These are phyloP conservation scores for Cheumatopsyche charites DNA, from an alignment of 1,140 invertebrate genomes.

Conservation along the genomic window DNA sequence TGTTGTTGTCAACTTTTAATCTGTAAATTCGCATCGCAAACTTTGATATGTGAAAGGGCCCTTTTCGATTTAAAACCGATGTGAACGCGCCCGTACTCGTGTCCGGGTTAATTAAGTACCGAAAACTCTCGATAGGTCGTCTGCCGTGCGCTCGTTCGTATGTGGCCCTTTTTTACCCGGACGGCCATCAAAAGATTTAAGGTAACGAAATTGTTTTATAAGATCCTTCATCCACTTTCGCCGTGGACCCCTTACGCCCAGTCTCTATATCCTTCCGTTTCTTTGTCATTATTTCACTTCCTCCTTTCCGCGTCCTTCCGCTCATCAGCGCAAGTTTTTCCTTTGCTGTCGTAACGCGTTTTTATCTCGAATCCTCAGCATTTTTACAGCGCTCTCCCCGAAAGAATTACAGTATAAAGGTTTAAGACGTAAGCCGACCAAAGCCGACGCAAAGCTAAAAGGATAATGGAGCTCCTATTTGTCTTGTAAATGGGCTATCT, in stretches of 20 bases:
- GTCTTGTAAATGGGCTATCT: slow-evolving; percentile 39
- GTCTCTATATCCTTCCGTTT: slow-evolving; percentile 37
- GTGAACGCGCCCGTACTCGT: slow-evolving; percentile 2
- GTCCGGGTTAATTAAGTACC: neutral
- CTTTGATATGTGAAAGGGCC: slow-evolving; percentile 21
- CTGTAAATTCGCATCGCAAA: slow-evolving; percentile 15
- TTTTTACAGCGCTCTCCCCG: slow-evolving; percentile 43
- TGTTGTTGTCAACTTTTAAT: slow-evolving; percentile 28
- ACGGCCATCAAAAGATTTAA: slow-evolving; percentile 46
- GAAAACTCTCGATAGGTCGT: neutral
- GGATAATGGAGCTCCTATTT: slow-evolving; percentile 39
- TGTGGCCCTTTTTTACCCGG: slow-evolving; percentile 3
- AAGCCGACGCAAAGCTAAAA: slow-evolving; percentile 38
- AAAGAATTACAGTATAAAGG: slow-evolving; percentile 45
- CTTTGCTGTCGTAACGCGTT: slow-evolving; percentile 44
- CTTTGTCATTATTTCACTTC: slow-evolving; percentile 47
- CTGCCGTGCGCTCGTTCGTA: neutral
- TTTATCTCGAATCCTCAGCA: slow-evolving; percentile 43
- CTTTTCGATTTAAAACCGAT: slow-evolving; percentile 33
- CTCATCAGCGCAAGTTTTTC: slow-evolving; percentile 46
- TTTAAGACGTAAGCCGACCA: slow-evolving; percentile 40
- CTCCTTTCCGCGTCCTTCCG: slow-evolving; percentile 37
- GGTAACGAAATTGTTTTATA: slow-evolving; percentile 46
- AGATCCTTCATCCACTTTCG: slow-evolving; percentile 36
- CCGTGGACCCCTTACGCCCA: slow-evolving; percentile 24